Base-by-base conservation (phyloP, 2,113 vertebrate genomes). In the Nicator chloris region DNA sequence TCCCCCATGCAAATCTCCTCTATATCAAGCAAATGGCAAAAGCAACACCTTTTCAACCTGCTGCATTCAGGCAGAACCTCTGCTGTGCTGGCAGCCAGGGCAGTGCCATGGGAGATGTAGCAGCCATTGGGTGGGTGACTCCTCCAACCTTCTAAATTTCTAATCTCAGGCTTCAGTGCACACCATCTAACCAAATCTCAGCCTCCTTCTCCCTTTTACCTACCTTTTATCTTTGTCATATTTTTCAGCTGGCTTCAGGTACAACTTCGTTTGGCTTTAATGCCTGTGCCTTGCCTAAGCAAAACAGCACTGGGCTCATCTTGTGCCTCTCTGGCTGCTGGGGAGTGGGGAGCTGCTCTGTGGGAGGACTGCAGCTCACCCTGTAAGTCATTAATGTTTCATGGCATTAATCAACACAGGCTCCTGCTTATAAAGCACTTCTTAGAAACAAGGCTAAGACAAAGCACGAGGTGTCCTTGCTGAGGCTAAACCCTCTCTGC, bases 371-470 rank as follows among this genome's bases (percentile, higher is more conserved):
- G 4, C 84, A 39, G 78, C 59, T 96, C 90, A 90, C 60, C 81
- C 54, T 61, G 81, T 42, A 85, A 75, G 88, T 68, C 92, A 65
- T 96, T 92, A 95, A 91, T 76, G 90, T 96, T 90, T 82, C 70
- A 95, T 69, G 85, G 66, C 75, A 61, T 90, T 79, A 93, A 82
- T 66, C 75, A 93, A 78, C 57, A 70, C 16, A 2, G 64, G 49
- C 92, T 94, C 50, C 82, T 87, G 90, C 75, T 79, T 76, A 27
- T 37, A 56, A 64, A 72, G 69, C 61, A 18, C 78, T 90, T 89
- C 80, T 87, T 82, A 82, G 95, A 92, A 88, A 45, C 63, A 15
- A 30, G 59, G 71, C 88, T 93, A 90, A 93, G 79, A 82, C 89
- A 39, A 92, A 82, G 40, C 82, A 78, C 4, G 24, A 86, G 54